Percentiles rank a stretch among this genome's conserved stretches.
Evolutionary conservation across 1,140 invertebrate genomes (phyloP).

Genomic region (Odontomachus brunneus): DNA sequence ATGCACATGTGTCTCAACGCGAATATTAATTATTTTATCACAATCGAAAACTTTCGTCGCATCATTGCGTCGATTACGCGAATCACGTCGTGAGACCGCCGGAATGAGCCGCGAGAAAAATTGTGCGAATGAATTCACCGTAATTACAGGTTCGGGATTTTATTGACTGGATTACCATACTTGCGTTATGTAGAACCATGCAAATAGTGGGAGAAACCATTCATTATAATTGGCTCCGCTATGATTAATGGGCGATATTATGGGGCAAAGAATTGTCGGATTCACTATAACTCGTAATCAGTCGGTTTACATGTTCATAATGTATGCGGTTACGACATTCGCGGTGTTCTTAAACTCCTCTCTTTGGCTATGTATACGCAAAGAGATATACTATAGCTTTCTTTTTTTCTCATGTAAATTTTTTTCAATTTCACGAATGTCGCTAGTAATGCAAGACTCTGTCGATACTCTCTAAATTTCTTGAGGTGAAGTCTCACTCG

Average conservation of each 20-base stretch:
- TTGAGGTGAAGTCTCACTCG: no score
- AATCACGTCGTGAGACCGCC: slow-evolving; percentile 21
- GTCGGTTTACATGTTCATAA: slow-evolving; percentile 55
- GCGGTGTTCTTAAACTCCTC: slow-evolving; percentile 25
- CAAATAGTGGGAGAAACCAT: slow-evolving; percentile 41
- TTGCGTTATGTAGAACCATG: slow-evolving; percentile 49
- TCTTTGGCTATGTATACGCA: background rate
- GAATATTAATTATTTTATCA: slow-evolving; percentile 16
- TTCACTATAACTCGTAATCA: slow-evolving; percentile 50
- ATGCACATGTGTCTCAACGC: background rate
- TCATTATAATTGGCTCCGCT: slow-evolving; percentile 55
- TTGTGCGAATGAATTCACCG: slow-evolving; percentile 34
- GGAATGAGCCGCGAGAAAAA: slow-evolving; percentile 66
- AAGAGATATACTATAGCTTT: no score
- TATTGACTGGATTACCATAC: slow-evolving; percentile 51
- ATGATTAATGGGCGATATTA: slow-evolving; percentile 63
- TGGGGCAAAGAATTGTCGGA: slow-evolving; percentile 47
- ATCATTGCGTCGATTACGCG: background rate
- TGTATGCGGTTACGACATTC: slow-evolving; percentile 36
- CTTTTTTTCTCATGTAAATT: no score
- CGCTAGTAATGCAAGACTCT: no score
- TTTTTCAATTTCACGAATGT: no score
- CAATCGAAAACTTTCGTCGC: background rate
- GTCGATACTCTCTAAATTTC: no score
- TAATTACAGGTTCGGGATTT: slow-evolving; percentile 52